Evolutionary conservation across 2,113 vertebrate species (phyloP).

Genomic region (Pelecanus crispus): DNA sequence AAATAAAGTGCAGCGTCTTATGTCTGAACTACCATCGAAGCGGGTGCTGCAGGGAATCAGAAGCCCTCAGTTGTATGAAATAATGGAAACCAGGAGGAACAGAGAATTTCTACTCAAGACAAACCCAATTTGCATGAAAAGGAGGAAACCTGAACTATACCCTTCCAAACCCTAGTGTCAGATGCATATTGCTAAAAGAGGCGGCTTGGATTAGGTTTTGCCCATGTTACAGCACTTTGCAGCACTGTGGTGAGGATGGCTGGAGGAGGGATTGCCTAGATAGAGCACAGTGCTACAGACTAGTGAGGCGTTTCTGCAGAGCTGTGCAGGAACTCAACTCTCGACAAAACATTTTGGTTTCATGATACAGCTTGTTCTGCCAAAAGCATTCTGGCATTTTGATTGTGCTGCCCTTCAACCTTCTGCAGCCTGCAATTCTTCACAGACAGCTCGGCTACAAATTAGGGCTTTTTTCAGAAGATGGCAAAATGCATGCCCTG

Average conservation of each 20-base stretch:
- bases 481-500: not conserved
- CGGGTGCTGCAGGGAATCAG: not conserved
- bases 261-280: not conserved
- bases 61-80: not conserved
- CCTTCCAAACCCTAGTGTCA: not conserved
- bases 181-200: not conserved
- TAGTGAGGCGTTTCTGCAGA: not conserved
- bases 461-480: not conserved
- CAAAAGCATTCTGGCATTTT: not conserved
- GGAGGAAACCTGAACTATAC: not conserved
- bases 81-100: not conserved
- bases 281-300: not conserved
- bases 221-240: not conserved
- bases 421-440: constrained; percentile 6
- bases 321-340: not conserved
- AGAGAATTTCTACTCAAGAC: not conserved
- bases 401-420: not conserved
- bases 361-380: constrained; percentile 6
- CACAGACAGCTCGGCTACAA: not conserved
- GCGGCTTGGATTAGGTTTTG: not conserved
- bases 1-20: not conserved
- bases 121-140: not conserved
- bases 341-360: not conserved
- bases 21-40: not conserved
- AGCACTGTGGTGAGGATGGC: not conserved